Percentiles rank a stretch among this genome's conserved stretches.
Evolutionary conservation across 35 echinoderm and acorn worm species (phyloP).

Genomic region (Eucidaris tribuloides): DNA sequence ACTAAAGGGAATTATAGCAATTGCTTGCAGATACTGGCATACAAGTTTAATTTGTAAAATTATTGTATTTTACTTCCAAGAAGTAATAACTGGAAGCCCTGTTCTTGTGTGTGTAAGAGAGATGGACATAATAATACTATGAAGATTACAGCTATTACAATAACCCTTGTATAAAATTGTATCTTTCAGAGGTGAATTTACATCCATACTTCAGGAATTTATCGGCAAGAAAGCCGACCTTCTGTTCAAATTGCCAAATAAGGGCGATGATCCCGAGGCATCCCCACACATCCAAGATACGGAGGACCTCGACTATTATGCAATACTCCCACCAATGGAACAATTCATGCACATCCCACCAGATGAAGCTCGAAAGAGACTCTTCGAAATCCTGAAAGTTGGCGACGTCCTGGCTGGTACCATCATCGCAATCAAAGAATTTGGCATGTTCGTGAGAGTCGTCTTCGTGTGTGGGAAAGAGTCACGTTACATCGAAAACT

Average conservation of each 20-base stretch:
- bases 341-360: constrained; percentile 63
- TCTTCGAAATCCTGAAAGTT: constrained; percentile 53
- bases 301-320: constrained; percentile 69
- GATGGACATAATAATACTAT: too few species aligned
- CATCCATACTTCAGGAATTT: constrained; percentile 23
- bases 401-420: constrained; percentile 64
- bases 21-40: too few species aligned
- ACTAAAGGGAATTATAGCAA: too few species aligned
- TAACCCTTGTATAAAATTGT: too few species aligned
- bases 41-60: too few species aligned
- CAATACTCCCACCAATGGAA: constrained; percentile 66
- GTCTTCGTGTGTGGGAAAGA: constrained; percentile 62
- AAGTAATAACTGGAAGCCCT: too few species aligned
- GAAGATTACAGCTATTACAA: too few species aligned
- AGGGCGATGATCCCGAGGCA: background rate
- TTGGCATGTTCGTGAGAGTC: constrained; percentile 83
- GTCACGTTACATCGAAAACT: constrained; percentile 37
- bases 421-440: constrained; percentile 61
- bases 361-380: constrained; percentile 29
- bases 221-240: constrained; percentile 76
- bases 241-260: background rate
- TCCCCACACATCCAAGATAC: constrained; percentile 36
- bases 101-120: too few species aligned
- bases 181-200: background rate
- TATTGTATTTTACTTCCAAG: too few species aligned